Conservation (phyloP, 1,140 invertebrate species). For the Glossosoma conforme region DNA sequence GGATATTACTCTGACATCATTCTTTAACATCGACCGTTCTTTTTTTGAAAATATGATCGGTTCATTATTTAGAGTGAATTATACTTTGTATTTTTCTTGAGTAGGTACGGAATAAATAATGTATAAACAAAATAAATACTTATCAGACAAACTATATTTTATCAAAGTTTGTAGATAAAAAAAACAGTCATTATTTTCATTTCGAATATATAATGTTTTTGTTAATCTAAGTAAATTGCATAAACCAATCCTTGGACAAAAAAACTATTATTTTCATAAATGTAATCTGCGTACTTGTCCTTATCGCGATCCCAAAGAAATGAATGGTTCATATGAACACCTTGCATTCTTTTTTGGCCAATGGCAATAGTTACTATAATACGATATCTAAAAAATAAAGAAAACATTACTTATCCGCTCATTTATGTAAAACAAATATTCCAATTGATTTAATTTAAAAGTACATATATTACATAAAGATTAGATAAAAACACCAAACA, state of each 20-base stretch:
- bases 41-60: too few species aligned
- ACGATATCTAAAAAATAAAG: constrained; percentile 50
- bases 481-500: constrained; percentile 2
- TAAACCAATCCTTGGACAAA: constrained; percentile 53
- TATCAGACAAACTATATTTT: too few species aligned
- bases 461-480: background rate
- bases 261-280: constrained; percentile 52
- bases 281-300: constrained; percentile 50
- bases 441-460: constrained; percentile 5
- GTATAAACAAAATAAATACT: too few species aligned
- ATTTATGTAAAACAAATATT: too few species aligned
- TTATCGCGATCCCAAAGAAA: constrained; percentile 56
- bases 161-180: too few species aligned
- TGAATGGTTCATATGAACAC: constrained; percentile 46
- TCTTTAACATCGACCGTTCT: too few species aligned
- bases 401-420: too few species aligned
- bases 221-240: constrained; percentile 56
- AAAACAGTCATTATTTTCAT: background rate
- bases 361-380: constrained; percentile 53
- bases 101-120: too few species aligned
- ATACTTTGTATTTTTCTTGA: too few species aligned
- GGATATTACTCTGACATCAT: too few species aligned
- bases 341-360: constrained; percentile 54
- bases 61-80: too few species aligned
- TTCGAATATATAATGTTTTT: background rate